Base-by-base conservation (phyloP, 2,888 invertebrate genomes). In the Mamestra brassicae region DNA sequence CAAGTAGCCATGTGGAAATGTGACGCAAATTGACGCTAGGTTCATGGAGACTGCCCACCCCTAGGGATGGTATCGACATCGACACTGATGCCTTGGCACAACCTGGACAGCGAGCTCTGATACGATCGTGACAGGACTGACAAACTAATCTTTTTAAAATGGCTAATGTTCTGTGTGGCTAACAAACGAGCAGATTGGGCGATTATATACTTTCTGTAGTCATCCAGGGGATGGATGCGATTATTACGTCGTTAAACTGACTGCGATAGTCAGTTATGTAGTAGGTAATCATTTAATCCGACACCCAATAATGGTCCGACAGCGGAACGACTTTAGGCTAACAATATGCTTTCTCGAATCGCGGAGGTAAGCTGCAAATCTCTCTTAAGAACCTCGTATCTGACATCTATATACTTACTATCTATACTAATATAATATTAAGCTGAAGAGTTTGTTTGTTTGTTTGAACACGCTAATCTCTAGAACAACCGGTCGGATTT, bases 61-160 rank as follows among this genome's bases (percentile, higher is more conserved):
- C n/a, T 4, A n/a, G 38, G 36, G 50, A 3, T 34, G 42, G 26
- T 26, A 26, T 26, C 26, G 26, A 26, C 26, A 26, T 26, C 26
- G 26, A 26, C 26, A 26, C 26, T 26, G 26, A 42, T 26, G 10
- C 10, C 38, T 3, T 11, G 7, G 52, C 78, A 69, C 69, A 11
- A 60, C 75, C 69, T 61, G 45, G 15, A 55, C 11, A 26, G 11
- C 13, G 11, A 47, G 47, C 47, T 13, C 11, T 47, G 47, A 47
- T 47, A 47, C 13, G 47, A 47, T 47, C 47, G 11, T 11, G 47
- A 13, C 60, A 15, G 26, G 36, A 17, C 55, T 75, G 57, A 74
- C 52, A 45, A 42, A 17, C 17, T 36, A 60, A 55, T 65, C 11
- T 76, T 55, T 47, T 17, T 45, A 52, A 13, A 36, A 42, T 8